phyloP scores from a whole-genome alignment of 2,888 invertebrate genomes.

The Cheilosia impressa region DNA sequence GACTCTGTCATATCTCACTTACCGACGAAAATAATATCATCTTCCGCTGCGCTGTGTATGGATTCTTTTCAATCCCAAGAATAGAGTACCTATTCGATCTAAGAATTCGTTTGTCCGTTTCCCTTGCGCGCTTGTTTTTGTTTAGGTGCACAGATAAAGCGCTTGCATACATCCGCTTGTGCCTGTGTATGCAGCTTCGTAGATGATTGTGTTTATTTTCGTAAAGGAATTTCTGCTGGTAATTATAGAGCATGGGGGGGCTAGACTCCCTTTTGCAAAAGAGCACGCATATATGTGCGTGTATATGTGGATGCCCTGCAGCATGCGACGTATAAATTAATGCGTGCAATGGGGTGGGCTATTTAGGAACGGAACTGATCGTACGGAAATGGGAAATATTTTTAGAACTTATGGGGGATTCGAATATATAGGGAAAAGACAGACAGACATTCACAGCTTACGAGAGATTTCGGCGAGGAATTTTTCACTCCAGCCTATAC shows the following conservation, averaged over 20 bases:
- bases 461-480: slow-evolving; percentile 51
- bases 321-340: slow-evolving; percentile 29
- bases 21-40: slow-evolving; percentile 47
- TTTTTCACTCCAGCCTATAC: slow-evolving; percentile 10
- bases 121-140: slow-evolving; percentile 51
- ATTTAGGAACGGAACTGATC: slow-evolving; percentile 67
- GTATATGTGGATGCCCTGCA: slow-evolving; percentile 21
- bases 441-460: slow-evolving; percentile 9
- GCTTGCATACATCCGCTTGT: slow-evolving; percentile 22
- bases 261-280: slow-evolving; percentile 61
- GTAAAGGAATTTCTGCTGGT: slow-evolving; percentile 65
- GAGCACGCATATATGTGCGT: background rate
- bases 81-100: slow-evolving; percentile 31
- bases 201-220: slow-evolving; percentile 65
- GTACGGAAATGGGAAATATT: slow-evolving; percentile 69
- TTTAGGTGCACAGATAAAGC: slow-evolving; percentile 27
- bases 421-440: slow-evolving; percentile 39
- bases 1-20: slow-evolving; percentile 32
- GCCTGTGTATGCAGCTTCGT: slow-evolving; percentile 10
- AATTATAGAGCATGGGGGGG: slow-evolving; percentile 57
- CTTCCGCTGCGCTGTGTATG: slow-evolving; percentile 28
- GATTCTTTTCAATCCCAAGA: slow-evolving; percentile 31
- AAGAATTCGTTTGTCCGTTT: slow-evolving; percentile 44
- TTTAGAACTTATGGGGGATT: slow-evolving; percentile 47
- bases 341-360: slow-evolving; percentile 42